Percentiles rank a stretch among this genome's conserved stretches.
These are phyloP conservation scores for Dryobota labecula DNA, from an alignment of 2,888 invertebrate genomes.

Conservation along the genomic window DNA sequence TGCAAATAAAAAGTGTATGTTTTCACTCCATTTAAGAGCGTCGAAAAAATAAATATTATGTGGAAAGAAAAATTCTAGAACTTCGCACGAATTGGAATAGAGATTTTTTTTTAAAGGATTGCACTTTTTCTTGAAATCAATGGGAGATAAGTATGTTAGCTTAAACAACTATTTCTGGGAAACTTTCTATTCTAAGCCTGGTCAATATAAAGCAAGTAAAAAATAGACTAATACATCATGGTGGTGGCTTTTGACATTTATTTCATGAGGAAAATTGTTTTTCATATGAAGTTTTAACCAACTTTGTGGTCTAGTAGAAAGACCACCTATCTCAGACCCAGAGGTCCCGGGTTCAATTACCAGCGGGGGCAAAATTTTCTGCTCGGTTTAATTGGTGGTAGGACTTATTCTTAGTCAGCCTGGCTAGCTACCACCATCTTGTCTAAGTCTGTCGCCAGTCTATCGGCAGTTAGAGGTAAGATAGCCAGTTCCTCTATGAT, in stretches of 20 bases:
- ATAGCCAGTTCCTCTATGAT: too few relatives aligned
- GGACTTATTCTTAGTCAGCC: too few relatives aligned
- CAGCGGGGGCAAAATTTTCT: too few relatives aligned
- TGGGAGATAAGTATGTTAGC: not conserved
- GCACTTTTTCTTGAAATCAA: not conserved
- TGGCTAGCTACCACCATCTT: too few relatives aligned
- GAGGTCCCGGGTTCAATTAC: too few relatives aligned
- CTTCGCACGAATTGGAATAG: not conserved
- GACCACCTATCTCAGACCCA: too few relatives aligned
- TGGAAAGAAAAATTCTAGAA: not conserved
- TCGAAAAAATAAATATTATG: slow-evolving; percentile 14
- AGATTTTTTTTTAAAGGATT: not conserved
- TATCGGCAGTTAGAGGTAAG: too few relatives aligned
- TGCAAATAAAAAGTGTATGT: slow-evolving; percentile 32
- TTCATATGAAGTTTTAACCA: too few relatives aligned
- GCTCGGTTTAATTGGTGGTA: too few relatives aligned
- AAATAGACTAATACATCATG: not conserved
- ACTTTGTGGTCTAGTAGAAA: too few relatives aligned
- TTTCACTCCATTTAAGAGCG: slow-evolving; percentile 16
- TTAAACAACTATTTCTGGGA: not conserved
- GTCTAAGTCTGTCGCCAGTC: too few relatives aligned
- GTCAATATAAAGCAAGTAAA: not conserved
- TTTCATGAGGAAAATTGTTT: too few relatives aligned
- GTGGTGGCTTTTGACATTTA: not conserved
- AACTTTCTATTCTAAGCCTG: not conserved